Conservation (phyloP, 2,888 invertebrate species). For the Drosophila picticornis region DNA sequence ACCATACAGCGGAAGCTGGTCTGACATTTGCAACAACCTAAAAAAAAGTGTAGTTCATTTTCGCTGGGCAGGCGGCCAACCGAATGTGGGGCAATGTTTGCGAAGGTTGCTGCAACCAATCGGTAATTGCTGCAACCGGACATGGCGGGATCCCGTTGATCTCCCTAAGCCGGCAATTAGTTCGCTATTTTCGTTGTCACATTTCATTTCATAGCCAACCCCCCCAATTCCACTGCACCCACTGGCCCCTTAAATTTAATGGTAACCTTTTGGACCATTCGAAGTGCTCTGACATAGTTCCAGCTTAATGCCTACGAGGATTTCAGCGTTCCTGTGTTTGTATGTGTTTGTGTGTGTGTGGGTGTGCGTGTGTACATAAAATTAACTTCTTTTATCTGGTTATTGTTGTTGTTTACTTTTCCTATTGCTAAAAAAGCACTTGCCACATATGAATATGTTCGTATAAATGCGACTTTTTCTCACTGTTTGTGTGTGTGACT, state of each 20-base stretch:
- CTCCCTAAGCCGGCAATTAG: constrained; percentile 54
- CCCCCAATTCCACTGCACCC: not conserved
- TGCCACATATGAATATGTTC: constrained; percentile 16
- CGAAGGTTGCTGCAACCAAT: constrained; percentile 46
- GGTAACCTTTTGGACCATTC: constrained; percentile 34
- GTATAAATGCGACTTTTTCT: constrained; percentile 8
- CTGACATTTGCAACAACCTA: constrained; percentile 18
- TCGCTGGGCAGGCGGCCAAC: constrained; percentile 55
- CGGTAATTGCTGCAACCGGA: constrained; percentile 24
- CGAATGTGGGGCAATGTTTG: constrained; percentile 50
- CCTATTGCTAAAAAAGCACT: constrained; percentile 27
- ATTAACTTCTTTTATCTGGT: constrained; percentile 66
- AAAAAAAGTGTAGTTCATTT: constrained; percentile 31
- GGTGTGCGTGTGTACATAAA: constrained; percentile 38
- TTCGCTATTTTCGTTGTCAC: constrained; percentile 54
- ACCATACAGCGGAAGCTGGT: constrained; percentile 5
- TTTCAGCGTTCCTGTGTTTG: not conserved
- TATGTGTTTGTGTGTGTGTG: not conserved
- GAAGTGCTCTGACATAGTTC: constrained; percentile 23
- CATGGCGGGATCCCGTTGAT: constrained; percentile 12
- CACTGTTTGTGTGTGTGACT: constrained; percentile 20
- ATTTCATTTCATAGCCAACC: constrained; percentile 1
- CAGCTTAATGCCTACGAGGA: not conserved
- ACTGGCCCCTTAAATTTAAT: constrained; percentile 47
- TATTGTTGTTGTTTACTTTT: constrained; percentile 22